Conservation (phyloP, 2,113 vertebrate genomes). For the Pelusios castaneus region DNA sequence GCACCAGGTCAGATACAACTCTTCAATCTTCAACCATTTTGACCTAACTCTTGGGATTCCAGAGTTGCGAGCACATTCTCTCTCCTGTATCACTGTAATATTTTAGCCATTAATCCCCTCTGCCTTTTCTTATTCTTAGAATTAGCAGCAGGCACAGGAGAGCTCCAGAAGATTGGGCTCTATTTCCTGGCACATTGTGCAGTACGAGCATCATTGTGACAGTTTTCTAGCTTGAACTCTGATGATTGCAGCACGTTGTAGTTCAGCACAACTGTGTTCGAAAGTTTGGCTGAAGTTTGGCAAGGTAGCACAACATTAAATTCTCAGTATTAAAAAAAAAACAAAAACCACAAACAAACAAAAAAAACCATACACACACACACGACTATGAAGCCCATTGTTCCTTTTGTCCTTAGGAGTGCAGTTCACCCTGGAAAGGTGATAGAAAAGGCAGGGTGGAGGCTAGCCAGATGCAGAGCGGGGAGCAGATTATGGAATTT, state of each 20-base stretch:
- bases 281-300: neutral
- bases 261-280: neutral
- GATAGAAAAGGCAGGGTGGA: neutral
- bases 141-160: neutral
- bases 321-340: neutral
- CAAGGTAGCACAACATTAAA: neutral
- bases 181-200: neutral
- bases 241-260: neutral
- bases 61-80: neutral
- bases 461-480: neutral
- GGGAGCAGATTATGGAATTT: neutral
- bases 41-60: constrained; percentile 21
- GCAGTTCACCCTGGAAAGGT: neutral
- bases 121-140: constrained; percentile 24
- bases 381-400: rapidly evolving
- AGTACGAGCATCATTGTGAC: neutral
- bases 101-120: neutral
- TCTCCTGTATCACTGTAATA: neutral
- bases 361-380: too few relatives aligned
- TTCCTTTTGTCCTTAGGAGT: neutral
- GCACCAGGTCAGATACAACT: constrained; percentile 1
- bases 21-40: constrained; percentile 27
- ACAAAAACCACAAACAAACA: too few relatives aligned
- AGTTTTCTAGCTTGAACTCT: neutral
- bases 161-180: neutral